phyloP scores from a whole-genome alignment of 2,113 vertebrate genomes.

The Gavialis gangeticus region DNA sequence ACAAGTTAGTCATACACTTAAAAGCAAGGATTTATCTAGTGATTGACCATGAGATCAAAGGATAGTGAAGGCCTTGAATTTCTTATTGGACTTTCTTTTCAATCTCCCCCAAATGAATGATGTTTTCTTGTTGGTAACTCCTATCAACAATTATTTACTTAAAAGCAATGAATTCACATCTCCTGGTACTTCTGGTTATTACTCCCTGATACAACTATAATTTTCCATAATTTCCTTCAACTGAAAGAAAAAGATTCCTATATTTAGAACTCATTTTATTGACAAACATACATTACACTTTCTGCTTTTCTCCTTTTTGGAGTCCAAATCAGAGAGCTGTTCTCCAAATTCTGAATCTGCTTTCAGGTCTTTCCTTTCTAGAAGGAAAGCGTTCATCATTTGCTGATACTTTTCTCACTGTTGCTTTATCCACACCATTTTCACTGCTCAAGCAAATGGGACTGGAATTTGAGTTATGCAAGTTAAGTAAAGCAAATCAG shows the following conservation, averaged over 20 bases:
- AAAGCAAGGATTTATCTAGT: too few species aligned
- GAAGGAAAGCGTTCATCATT: background rate
- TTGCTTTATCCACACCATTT: constrained; percentile 36
- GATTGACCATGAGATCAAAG: too few species aligned
- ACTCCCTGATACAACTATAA: background rate
- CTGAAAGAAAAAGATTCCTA: background rate
- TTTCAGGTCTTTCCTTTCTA: background rate
- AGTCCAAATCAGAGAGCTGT: background rate
- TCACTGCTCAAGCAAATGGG: background rate
- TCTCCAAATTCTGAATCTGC: background rate
- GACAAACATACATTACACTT: fast-evolving
- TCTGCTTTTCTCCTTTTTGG: background rate
- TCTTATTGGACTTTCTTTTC: background rate
- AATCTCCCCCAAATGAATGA: fast-evolving
- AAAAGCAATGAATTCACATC: constrained; percentile 32
- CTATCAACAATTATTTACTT: background rate
- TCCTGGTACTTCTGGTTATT: constrained; percentile 13
- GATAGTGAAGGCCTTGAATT: background rate
- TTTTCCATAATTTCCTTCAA: background rate
- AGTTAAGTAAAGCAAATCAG: constrained; percentile 1
- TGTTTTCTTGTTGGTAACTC: background rate
- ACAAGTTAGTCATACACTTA: too few species aligned
- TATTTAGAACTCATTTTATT: background rate
- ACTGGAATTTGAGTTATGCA: constrained; percentile 41
- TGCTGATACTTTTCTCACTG: background rate